These are phyloP conservation scores for Morphnarchus princeps DNA, from an alignment of 2,113 vertebrate genomes.

Conservation along the genomic window DNA sequence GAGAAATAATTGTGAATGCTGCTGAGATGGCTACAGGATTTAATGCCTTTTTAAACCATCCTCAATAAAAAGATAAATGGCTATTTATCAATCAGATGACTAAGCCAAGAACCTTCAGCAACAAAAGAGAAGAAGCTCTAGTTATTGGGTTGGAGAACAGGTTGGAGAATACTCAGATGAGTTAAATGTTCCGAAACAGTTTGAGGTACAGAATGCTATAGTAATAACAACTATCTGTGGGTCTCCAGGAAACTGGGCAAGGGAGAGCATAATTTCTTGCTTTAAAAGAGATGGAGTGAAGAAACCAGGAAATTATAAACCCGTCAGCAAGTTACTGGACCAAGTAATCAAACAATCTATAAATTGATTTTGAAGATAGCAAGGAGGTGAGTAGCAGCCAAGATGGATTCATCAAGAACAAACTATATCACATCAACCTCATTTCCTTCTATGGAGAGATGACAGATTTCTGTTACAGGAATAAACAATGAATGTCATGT, in stretches of 20 bases:
- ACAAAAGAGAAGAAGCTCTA: background rate
- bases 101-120: constrained; percentile 3
- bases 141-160: background rate
- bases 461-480: background rate
- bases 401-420: background rate
- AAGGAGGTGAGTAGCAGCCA: background rate
- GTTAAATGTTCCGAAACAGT: background rate
- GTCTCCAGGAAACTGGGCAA: background rate
- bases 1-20: background rate
- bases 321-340: background rate
- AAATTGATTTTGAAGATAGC: constrained; percentile 5
- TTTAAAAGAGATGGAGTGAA: background rate
- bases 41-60: background rate
- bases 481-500: background rate
- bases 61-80: background rate
- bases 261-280: background rate
- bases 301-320: background rate
- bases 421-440: background rate
- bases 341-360: background rate
- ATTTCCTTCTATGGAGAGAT: background rate
- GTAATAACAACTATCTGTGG: background rate
- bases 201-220: background rate
- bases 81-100: background rate
- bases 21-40: background rate
- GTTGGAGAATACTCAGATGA: background rate